Conservation (phyloP, 2,113 vertebrate species). For the Diadophis punctatus region DNA sequence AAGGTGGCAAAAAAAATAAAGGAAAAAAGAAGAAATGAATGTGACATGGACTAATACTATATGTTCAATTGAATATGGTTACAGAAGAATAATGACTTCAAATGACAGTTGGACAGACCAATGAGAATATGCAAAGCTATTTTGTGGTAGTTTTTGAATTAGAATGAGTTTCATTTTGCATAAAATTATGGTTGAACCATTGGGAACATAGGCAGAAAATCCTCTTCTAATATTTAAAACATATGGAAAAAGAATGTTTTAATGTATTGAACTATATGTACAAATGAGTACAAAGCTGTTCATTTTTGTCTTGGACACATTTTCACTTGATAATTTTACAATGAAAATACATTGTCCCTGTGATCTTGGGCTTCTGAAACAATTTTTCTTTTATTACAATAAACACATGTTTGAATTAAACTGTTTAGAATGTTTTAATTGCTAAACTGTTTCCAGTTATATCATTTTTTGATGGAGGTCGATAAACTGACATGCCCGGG, state of each 20-base stretch:
- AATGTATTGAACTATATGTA: conserved; percentile 25
- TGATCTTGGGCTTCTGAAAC: background rate
- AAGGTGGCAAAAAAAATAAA: conserved; percentile 94
- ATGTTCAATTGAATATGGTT: background rate
- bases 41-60: rapidly evolving
- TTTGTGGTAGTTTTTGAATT: conserved; percentile 22
- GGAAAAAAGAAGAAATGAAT: conserved; percentile 93
- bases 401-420: background rate
- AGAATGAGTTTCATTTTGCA: conserved; percentile 47
- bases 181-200: conserved; percentile 30
- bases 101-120: conserved; percentile 26
- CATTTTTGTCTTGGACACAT: conserved; percentile 38
- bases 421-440: background rate
- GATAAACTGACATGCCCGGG: background rate
- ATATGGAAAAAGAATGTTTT: conserved; percentile 20
- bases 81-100: background rate
- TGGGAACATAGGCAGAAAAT: conserved; percentile 19
- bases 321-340: conserved; percentile 2
- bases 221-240: conserved; percentile 6
- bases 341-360: background rate
- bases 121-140: conserved; percentile 23
- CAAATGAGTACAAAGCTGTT: conserved; percentile 27
- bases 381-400: background rate
- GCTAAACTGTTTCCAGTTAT: background rate
- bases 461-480: background rate